Base-by-base conservation (phyloP, 2,888 invertebrate species). In the Leptopilina myrica region DNA sequence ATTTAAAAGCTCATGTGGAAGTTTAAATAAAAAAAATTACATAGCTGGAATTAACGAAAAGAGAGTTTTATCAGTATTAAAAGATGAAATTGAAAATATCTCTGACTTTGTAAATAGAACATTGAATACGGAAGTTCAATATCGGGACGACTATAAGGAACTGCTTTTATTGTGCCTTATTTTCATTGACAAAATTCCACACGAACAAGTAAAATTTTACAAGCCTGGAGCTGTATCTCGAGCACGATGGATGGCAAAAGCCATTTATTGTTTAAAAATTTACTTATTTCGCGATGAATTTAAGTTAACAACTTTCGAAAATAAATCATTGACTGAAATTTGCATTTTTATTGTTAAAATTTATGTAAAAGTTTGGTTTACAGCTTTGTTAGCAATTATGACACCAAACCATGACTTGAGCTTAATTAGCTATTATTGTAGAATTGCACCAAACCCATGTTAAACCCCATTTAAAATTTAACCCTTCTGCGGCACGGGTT, bases 231-330 rank as follows among this genome's bases (percentile, higher is more conserved):
- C 86, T 33, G 77, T 85, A 75, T 86, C 84, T 59, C 86, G 86
- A 77, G 86, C 87, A 73, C 80, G 85, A 3, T 88, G 87, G 86
- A 88, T 87, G 85, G 79, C 83, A 8, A 87, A 82, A 80, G 86
- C 82, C 53, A 81, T n/a, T n/a, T n/a, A n/a, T n/a, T n/a, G n/a
- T n/a, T n/a, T n/a, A n/a, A n/a, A n/a, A n/a, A n/a, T n/a, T 79
- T 81, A 84, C 75, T 73, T 86, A 49, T 85, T 87, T 77, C 79
- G 84, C 14, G 65, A 83, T 9, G 79, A 83, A 77, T 86, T 85
- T 75, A 46, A 73, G 49, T 78, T 87, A 43, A 82, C 84, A 40
- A 40, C 46, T 40, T 53, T 49, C 53, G 86, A 86, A 77, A 26
- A 79, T 66, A 82, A 78, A 69, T 79, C 78, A 73, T 46, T 83